Percentiles rank a stretch among this genome's conserved stretches.
phyloP scores from a whole-genome alignment of 2,797 vertebrate genomes.

The Muscicapa comitata region DNA sequence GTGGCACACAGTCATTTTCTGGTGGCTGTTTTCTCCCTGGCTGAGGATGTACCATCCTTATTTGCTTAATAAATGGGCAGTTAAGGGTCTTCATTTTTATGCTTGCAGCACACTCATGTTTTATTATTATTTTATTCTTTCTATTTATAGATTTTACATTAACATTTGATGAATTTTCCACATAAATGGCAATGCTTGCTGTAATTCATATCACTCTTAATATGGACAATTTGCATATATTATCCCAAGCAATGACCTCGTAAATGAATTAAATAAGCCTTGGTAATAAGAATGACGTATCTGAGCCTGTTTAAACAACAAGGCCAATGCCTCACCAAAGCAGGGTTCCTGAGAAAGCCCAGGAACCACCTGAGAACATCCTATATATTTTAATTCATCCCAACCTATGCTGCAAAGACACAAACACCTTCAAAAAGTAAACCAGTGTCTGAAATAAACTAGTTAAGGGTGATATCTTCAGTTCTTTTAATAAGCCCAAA shows the following conservation, averaged over 20 bases:
- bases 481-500: not conserved
- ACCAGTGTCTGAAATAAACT: not conserved
- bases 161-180: constrained; percentile 57
- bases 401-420: not conserved
- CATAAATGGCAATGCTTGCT: constrained; percentile 45
- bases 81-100: constrained; percentile 55
- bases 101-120: constrained; percentile 35
- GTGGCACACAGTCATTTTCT: not conserved
- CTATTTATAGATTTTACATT: constrained; percentile 67
- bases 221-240: constrained; percentile 66
- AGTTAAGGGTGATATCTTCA: not conserved
- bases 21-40: not conserved
- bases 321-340: not conserved
- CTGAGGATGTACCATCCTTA: constrained; percentile 13
- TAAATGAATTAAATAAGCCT: constrained; percentile 66
- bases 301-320: constrained; percentile 25
- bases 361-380: not conserved
- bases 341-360: not conserved
- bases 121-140: constrained; percentile 62
- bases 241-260: constrained; percentile 55
- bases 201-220: constrained; percentile 62
- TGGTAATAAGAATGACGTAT: constrained; percentile 39
- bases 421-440: not conserved
- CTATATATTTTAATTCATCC: not conserved
- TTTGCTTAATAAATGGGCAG: constrained; percentile 60